Evolutionary conservation across 2,888 invertebrate genomes (phyloP), one percentile per base, ranked within the genome.

Genomic region (Alviniconcha strummeri): DNA sequence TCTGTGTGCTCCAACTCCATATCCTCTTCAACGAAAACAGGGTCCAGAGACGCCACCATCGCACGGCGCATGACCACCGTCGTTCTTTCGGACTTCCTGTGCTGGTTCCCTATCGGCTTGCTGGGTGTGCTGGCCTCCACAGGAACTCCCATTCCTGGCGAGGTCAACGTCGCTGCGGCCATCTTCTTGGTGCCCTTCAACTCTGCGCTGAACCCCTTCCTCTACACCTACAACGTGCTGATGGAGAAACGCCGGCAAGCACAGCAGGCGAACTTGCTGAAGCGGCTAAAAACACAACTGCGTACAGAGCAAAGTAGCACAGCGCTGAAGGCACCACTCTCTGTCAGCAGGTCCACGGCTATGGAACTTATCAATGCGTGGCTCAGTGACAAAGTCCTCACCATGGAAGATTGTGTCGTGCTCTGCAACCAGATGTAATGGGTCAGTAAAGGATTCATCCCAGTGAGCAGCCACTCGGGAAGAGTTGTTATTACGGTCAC

Each of bases 1-100:
- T 89, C 89, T 0, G 88, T 89, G 1, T 80, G 71, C 19, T 74
- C 56, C 57, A 82, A 80, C 54, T 72, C 80, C 36, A n/a, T 60
- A 4, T 17, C 67, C 17, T 4, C 80, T 0, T n/a, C 13, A 69
- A 17, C 55, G 4, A 80, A 69, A 17, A 80, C 13, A 71, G 19
- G 7, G 52, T 67, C 76, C n/a, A n/a, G 8, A 8, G 80, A 80
- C 55, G 11, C 71, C 55, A 69, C 69, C 55, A 19, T 80, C 3
- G 80, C 80, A 7, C 80, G 80, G 0, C 52, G 71, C 11, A 19
- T 80, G 69, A 56, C 71, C 17, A 67, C 80, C 11, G 3, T 80
- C 7, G 80, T 71, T n/a, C n/a, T 69, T 5, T 36, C 69, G 7
- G 80, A 80, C 55, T 80, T 80, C 80, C 17, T 69, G 80, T 80